Evolutionary conservation across 1,140 invertebrate species (phyloP), one percentile per base, ranked within the genome.

Genomic region (Hermetia illucens): DNA sequence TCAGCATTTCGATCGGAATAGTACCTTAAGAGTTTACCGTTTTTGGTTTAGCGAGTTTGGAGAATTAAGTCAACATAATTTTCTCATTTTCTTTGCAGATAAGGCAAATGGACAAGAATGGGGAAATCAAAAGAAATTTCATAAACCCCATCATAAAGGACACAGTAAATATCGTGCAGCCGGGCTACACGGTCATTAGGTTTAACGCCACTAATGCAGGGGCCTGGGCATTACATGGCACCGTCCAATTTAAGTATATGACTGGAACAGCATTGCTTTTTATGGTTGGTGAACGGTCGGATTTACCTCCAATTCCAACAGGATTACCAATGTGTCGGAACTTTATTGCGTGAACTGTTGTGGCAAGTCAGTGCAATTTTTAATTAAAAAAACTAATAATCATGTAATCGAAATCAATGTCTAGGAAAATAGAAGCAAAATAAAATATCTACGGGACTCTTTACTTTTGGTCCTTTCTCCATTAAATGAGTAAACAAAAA

Each of bases 181-280:
- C 87, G n/a, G 90, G 89, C 5, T 93, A 88, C 45, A 83, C 79
- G 12, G 72, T 82, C 36, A 65, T 79, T 4, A 62, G 79, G 36
- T 82, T 82, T 47, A 64, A 75, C 44, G 79, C 79, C 5, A 63
- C 72, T 38, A 83, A 83, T 64, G 78, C 79, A 40, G 75, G 74
- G 29, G 55, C 46, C 32, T 92, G 88, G 88, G 62, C 92, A 6
- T 82, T 91, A 55, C 88, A 93, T 51, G 92, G 88, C 52, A 88
- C 92, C 55, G 80, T 92, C 33, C 82, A 89, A 47, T 91, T 87
- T 52, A 88, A 94, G 51, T 75, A 82, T 0, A 86, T 90, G 63
- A 69, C 89, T 12, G 88, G 88, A 12, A 94, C 92, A 88, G 78
- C 82, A 0, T 47, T 92, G 4, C 68, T 92, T 0, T 74, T 94